Base-by-base conservation (phyloP, 2,113 vertebrate genomes). In the Bos indicus region DNA sequence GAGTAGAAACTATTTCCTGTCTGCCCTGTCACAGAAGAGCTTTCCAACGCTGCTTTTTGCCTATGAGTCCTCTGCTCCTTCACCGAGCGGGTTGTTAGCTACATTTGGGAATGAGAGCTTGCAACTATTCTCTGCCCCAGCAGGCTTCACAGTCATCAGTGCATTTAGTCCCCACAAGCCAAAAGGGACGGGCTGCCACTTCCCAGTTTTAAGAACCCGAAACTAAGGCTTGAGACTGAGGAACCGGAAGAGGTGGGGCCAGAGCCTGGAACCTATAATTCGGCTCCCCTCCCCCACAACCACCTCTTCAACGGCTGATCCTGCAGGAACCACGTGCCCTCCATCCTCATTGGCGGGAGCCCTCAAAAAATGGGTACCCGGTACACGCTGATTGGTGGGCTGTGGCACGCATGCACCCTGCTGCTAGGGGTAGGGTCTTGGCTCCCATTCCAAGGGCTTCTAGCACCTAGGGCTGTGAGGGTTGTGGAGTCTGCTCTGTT, bases 261-360 rank as follows among this genome's bases (percentile, higher is more conserved):
- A 23, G 33, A 51, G n/a, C 78, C 9, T 3, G 15, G 46, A 25
- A 60, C 28, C 77, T 57, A 56, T 21, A 43, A 25, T 71, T 54
- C 5, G 40, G 23, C 48, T 51, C 40, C 60, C 25, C 16, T 36
- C 52, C 78, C 33, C 51, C 46, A 12, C 43, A 7, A 57, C 26
- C n/a, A n/a, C 48, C 57, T 23, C 46, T 30, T 48, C 62, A 11
- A 30, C 3, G 0, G 23, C 57, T 19, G 40, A 40, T 48, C 5
- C 11, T 21, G 23, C 0, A 9, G 23, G 10, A 36, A 30, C 17
- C 33, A 1, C 0, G 5, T 13, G 8, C 57, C 51, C 60, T 71
- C 5, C 0, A 2, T 26, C n/a, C 19, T 51, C 52, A 88, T 43
- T 83, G 85, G 52, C 7, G 1, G 30, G 16, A 21, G 30, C 1